Base-by-base conservation (phyloP, 2,797 vertebrate species). In the Thripadectes ignobilis region DNA sequence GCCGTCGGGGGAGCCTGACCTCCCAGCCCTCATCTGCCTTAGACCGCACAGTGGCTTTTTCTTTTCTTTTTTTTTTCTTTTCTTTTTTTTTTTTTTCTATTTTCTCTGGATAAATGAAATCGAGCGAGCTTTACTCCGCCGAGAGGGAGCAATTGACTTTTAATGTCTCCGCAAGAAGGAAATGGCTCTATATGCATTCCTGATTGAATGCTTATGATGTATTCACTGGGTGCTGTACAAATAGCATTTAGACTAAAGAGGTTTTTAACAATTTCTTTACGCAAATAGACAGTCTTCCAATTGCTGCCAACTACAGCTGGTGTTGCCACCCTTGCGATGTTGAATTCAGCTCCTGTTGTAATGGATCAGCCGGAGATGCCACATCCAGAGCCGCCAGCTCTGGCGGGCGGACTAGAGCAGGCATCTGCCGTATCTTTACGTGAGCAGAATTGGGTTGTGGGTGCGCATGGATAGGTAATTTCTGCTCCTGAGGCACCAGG, bases 361-460 rank as follows among this genome's bases (percentile, higher is more conserved):
- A 79, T 12, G 90, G 91, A 78, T 91, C 55, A 24, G 79, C 82
- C 9, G 55, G 87, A 89, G 73, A 46, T 95, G 81, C 67, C 91
- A 65, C 69, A 75, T 90, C 71, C 20, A 7, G 68, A 90, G 85
- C 65, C 3, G 43, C 46, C 48, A 18, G 49, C 88, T 87, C 83
- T 54, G 78, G 54, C 51, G 14, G 86, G 80, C 1, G 24, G 74
- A 58, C 76, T 69, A 59, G 79, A 72, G 77, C 80, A 65, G 86
- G 77, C 74, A 85, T 34, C 79, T 94, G 88, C 88, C 10, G 38
- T 91, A 67, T 82, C 78, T 73, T 76, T 92, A 88, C 41, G 78
- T 94, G 93, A 95, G 92, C 90, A 74, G 94, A 85, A 95, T 89
- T 14, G 78, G 88, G 93, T 43, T 91, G 63, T 63, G 92, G 86